These are phyloP conservation scores for Beris chalybata DNA, from an alignment of 2,888 invertebrate species.

Conservation along the genomic window DNA sequence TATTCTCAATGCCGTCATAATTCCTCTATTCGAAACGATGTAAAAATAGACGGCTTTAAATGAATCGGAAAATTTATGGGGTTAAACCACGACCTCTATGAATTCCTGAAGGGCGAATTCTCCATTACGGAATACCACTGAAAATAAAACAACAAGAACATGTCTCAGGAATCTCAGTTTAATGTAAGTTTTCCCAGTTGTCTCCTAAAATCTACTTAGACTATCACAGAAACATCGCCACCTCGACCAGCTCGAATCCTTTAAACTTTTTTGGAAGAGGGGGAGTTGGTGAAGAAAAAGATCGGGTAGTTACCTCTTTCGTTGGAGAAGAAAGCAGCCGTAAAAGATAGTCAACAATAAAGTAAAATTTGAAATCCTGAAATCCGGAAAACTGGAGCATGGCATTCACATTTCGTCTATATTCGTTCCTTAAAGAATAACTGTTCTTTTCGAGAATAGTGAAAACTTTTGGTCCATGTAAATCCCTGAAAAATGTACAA, in stretches of 20 bases:
- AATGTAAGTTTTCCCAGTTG: conserved; percentile 25
- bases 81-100: conserved; percentile 9
- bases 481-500: conserved; percentile 6
- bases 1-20: not conserved
- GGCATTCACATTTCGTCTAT: not conserved
- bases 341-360: not conserved
- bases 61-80: conserved; percentile 9
- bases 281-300: not conserved
- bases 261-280: conserved; percentile 9
- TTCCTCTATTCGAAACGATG: not conserved
- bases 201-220: conserved; percentile 13
- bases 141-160: not conserved
- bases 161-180: conserved; percentile 21
- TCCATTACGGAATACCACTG: not conserved
- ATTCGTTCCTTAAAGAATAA: not conserved
- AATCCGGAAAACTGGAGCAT: not conserved
- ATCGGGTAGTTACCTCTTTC: not conserved
- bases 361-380: not conserved
- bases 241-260: conserved; percentile 15
- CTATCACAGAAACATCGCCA: not conserved
- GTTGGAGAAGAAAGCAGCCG: not conserved
- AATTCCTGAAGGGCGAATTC: conserved; percentile 7
- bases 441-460: not conserved
- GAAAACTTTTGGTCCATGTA: conserved; percentile 10
- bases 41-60: not conserved